These are phyloP conservation scores for Crotalus tigris DNA, from an alignment of 2,113 vertebrate genomes.

Conservation along the genomic window DNA sequence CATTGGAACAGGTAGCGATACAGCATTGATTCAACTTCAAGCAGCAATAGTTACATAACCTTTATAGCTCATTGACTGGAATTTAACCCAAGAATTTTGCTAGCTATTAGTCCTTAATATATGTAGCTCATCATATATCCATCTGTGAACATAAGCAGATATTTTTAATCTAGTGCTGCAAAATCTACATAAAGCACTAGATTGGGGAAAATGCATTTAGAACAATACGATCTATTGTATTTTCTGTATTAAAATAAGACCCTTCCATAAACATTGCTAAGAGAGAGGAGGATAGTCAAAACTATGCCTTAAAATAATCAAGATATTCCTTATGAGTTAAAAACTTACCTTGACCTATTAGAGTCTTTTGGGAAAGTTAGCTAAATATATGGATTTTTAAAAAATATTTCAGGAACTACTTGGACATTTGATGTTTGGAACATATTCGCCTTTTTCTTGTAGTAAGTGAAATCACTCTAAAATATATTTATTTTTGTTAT, in stretches of 20 bases:
- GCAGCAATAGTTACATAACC: not conserved
- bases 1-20: not conserved
- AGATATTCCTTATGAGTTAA: not conserved
- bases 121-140: too few relatives aligned
- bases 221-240: not conserved
- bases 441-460: not conserved
- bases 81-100: not conserved
- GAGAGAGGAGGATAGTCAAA: not conserved
- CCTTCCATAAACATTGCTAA: not conserved
- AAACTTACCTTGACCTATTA: not conserved
- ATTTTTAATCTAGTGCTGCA: not conserved
- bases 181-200: not conserved
- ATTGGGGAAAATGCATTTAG: too few relatives aligned
- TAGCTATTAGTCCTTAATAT: not conserved
- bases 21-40: not conserved
- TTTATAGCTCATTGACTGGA: not conserved
- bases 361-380: not conserved
- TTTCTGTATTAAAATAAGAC: not conserved
- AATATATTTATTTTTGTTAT: not conserved
- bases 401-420: not conserved
- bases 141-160: not conserved
- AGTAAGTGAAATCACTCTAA: not conserved
- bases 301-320: not conserved
- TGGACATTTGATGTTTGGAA: not conserved
- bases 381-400: not conserved